Percentiles rank a stretch among this genome's conserved stretches.
These are phyloP conservation scores for Pelochelys cantorii DNA, from an alignment of 2,797 vertebrate species.

Conservation along the genomic window DNA sequence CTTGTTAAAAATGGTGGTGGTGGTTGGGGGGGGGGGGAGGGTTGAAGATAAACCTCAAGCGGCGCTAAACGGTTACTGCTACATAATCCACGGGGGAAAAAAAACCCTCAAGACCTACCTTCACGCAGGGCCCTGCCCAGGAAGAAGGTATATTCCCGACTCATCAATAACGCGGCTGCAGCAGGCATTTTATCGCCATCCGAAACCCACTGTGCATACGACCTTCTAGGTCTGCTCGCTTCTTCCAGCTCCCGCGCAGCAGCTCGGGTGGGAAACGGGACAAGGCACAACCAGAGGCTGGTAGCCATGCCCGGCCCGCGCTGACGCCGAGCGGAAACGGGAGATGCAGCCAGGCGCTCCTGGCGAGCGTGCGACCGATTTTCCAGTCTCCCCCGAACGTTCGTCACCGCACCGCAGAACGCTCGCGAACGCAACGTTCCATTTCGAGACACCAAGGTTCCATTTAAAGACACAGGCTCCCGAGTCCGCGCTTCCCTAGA, in stretches of 20 bases:
- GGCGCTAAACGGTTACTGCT: fast-evolving
- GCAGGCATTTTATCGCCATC: neutral
- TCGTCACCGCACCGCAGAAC: neutral
- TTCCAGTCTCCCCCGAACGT: neutral
- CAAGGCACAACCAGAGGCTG: neutral
- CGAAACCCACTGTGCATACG: neutral
- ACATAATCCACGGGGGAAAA: neutral
- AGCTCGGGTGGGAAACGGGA: neutral
- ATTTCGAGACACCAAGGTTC: neutral
- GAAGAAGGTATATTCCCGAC: conserved; percentile 61
- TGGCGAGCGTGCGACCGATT: neutral
- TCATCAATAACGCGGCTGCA: neutral
- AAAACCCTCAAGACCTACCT: conserved; percentile 41
- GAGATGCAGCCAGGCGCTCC: neutral
- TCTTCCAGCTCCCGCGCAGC: neutral
- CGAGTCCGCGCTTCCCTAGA: neutral
- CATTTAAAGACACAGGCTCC: neutral
- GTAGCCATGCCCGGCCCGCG: neutral
- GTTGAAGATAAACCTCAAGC: neutral
- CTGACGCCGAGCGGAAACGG: neutral
- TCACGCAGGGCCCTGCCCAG: conserved; percentile 64
- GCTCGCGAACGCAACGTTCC: neutral
- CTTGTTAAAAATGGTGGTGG: fast-evolving
- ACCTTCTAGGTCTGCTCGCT: neutral
- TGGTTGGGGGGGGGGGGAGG: neutral